Base-by-base conservation (phyloP, 1,140 invertebrate genomes). In the Caenorhabditis remanei region DNA sequence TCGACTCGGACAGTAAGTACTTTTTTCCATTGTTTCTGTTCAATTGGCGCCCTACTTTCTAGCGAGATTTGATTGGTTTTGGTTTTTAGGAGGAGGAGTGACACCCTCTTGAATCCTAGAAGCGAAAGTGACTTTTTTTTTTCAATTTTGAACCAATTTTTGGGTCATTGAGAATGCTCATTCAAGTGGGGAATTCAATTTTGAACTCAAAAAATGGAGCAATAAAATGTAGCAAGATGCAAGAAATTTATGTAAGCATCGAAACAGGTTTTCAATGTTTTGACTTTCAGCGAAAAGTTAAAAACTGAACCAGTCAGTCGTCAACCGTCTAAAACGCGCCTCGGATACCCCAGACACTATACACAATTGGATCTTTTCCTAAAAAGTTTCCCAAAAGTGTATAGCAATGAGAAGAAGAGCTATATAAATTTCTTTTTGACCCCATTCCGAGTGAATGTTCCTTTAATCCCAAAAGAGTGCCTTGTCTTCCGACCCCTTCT, bases 1-100 rank as follows among this genome's bases (percentile, higher is more conserved):
- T 53, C 71, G 71, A 79, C 71, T 79, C 71, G 71, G 71, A 79
- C 71, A 79, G 71, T 79, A 79, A 79, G 71, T 53, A 24, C 46
- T 40, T 40, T 67, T 67, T n/a, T n/a, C n/a, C n/a, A n/a, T n/a
- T 79, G 53, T 79, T 79, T 13, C 53, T 50, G 13, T 46, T 13
- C 43, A 79, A 79, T 79, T 79, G 43, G 46, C 71, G 71, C 71
- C 71, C 71, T 79, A 79, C 71, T 79, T 79, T 53, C 24, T 11
- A 46, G 32, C 32, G 32, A 32, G 32, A 7, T 71, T 46, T 46
- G 65, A 71, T 71, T 71, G 71, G 46, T 79, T 21, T 58, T 58
- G 16, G 16, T 58, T 5, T 58, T 8, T 6, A 14, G 50, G 1
- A 53, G 11, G 50, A 53, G 56, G 4, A 24, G 8, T 13, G 13